Evolutionary conservation across 2,113 vertebrate species (phyloP), one percentile per base, ranked within the genome.

Genomic region (Varanus komodoensis): DNA sequence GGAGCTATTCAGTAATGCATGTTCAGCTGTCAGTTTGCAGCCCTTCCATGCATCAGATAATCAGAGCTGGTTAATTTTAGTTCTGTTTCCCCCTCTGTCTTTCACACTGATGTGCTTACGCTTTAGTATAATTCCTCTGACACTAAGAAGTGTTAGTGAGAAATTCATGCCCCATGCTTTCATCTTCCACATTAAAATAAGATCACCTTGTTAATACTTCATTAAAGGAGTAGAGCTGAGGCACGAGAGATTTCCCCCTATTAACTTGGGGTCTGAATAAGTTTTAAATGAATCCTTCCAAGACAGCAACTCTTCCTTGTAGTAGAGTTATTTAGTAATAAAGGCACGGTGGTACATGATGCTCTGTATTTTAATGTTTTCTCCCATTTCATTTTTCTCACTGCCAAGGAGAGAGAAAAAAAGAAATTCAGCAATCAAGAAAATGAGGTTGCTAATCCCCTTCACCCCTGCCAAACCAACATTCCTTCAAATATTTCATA

Each of bases 391-490:
- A 86, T 52, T 92, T 90, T 32, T 90, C 67, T 88, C 73, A 44
- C 73, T 79, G 88, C 89, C 89, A 84, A 77, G 50, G 57, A 75
- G 8, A 38, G 25, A 14, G 9, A 9, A 14, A 44, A 3, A 1
- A 89, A 92, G 67, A 2, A 6, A 88, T 93, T 89, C 27, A 83
- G 95, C 91, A 95, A 88, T 88, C 82, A 92, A 93, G 94, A 44
- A 1, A 85, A 93, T 94, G 86, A 82, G 92, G 92, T 91, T 94
- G 88, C 93, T 57, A 15, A 61, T 61, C 12, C 17, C 27, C 12
- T 25, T 92, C 92, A 93, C 78, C 29, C 89, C 89, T 86, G 44
- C 11, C 50, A 85, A 71, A 84, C 2, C 27, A 6, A 29, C 27
- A 8, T 6, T 9, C 38, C 67, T 71, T 71, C 32, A 84, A 44